These are phyloP conservation scores for Scolopax rusticola DNA, from an alignment of 2,797 vertebrate genomes.

Conservation along the genomic window DNA sequence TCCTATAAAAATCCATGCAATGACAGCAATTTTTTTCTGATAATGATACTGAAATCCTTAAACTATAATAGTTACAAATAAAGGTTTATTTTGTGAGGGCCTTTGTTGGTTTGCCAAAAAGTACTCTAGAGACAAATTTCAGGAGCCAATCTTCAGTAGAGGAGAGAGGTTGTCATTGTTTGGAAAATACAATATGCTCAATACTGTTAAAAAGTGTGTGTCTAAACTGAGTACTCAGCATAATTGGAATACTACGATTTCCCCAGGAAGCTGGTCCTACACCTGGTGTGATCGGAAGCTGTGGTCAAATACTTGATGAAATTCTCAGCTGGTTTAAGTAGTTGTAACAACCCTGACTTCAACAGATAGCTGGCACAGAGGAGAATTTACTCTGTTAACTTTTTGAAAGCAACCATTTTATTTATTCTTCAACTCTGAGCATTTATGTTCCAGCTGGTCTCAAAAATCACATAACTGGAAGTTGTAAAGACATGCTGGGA, in stretches of 20 bases:
- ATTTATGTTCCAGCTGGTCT: constrained; percentile 60
- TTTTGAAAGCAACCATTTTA: constrained; percentile 53
- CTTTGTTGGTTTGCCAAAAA: constrained; percentile 35
- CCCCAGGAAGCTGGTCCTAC: not conserved
- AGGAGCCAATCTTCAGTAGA: constrained; percentile 46
- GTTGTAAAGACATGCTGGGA: constrained; percentile 40
- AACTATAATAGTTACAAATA: constrained; percentile 52
- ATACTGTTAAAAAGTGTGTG: not conserved
- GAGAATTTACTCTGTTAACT: constrained; percentile 7
- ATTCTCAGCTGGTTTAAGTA: constrained; percentile 54
- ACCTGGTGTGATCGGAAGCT: not conserved
- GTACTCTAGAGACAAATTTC: constrained; percentile 64
- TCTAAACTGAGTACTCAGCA: constrained; percentile 20
- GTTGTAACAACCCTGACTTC: constrained; percentile 27
- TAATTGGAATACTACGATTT: constrained; percentile 17
- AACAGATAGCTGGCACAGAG: not conserved
- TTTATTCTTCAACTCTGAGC: constrained; percentile 51
- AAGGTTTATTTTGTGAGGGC: constrained; percentile 1
- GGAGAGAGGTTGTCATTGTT: constrained; percentile 48
- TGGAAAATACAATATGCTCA: constrained; percentile 52
- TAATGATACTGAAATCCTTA: not conserved
- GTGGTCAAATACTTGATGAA: constrained; percentile 36
- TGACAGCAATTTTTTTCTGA: not conserved
- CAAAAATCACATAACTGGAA: constrained; percentile 57
- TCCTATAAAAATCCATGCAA: not conserved